phyloP scores from a whole-genome alignment of 1,140 invertebrate genomes.

The Cyphomyrmex costatus region DNA sequence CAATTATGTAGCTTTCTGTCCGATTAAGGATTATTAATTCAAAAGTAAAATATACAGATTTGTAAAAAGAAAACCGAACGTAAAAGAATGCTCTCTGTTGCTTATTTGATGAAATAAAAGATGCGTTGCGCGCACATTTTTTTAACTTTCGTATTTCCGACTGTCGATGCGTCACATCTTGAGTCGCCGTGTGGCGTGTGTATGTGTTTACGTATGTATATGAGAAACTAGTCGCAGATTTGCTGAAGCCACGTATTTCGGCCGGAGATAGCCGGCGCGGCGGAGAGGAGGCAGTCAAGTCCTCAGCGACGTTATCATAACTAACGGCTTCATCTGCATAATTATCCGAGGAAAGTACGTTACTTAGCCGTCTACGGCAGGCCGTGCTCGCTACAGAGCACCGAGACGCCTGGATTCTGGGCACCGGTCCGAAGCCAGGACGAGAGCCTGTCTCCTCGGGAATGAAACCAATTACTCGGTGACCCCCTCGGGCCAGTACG shows the following conservation, averaged over 20 bases:
- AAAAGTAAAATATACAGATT: not conserved
- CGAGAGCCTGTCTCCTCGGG: conserved; percentile 83
- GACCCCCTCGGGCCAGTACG: conserved; percentile 83
- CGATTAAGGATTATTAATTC: no score
- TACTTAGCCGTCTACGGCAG: conserved; percentile 81
- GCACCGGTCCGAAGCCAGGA: conserved; percentile 79
- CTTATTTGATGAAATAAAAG: not conserved
- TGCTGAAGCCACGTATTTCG: conserved; percentile 50
- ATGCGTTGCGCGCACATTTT: not conserved
- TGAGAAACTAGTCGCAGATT: conserved; percentile 43
- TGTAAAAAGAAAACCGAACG: not conserved
- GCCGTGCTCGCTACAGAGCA: conserved; percentile 70
- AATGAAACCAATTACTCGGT: conserved; percentile 86
- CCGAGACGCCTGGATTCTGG: conserved; percentile 78
- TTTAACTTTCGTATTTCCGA: not conserved
- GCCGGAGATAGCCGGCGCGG: conserved; percentile 34
- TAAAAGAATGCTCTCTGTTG: not conserved
- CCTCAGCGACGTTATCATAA: conserved; percentile 82
- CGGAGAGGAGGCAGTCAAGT: conserved; percentile 27
- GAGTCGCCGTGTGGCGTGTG: not conserved
- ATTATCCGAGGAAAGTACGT: conserved; percentile 84
- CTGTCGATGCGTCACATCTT: not conserved
- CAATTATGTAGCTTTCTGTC: no score
- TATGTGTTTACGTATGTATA: not conserved
- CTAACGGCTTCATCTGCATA: conserved; percentile 85